phyloP scores from a whole-genome alignment of 2,797 vertebrate species.

The Pseudochirops cupreus region DNA sequence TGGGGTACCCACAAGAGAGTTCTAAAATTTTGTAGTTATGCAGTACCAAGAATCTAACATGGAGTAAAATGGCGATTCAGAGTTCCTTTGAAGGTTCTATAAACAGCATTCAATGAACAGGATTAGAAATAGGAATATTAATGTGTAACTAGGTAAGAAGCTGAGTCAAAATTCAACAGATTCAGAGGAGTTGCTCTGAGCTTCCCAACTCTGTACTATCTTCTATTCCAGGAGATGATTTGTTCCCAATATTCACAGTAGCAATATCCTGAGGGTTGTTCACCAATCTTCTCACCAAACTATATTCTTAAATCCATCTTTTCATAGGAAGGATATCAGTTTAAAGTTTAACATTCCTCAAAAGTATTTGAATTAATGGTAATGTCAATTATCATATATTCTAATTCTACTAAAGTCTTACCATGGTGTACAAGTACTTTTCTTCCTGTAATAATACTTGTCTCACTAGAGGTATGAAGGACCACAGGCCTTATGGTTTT shows the following conservation, averaged over 20 bases:
- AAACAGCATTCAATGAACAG: not conserved
- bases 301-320: not conserved
- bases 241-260: not conserved
- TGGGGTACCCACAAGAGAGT: conserved; percentile 32
- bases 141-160: not conserved
- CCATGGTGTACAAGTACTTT: not conserved
- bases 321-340: not conserved
- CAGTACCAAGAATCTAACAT: conserved; percentile 20
- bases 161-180: conserved; percentile 6
- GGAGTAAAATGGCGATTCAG: not conserved
- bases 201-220: not conserved
- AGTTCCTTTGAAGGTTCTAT: not conserved
- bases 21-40: conserved; percentile 39
- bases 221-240: not conserved
- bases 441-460: not conserved
- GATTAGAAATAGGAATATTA: not conserved
- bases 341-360: conserved; percentile 10
- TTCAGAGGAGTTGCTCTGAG: not conserved
- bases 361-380: conserved; percentile 25
- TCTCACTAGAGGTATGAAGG: not conserved
- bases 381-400: not conserved
- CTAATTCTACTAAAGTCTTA: not conserved
- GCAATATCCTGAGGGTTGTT: not conserved
- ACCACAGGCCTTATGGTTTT: not conserved
- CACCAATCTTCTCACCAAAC: not conserved